Evolutionary conservation across 2,113 vertebrate genomes (phyloP), one percentile per base, ranked within the genome.

Genomic region (Cacatua alba): DNA sequence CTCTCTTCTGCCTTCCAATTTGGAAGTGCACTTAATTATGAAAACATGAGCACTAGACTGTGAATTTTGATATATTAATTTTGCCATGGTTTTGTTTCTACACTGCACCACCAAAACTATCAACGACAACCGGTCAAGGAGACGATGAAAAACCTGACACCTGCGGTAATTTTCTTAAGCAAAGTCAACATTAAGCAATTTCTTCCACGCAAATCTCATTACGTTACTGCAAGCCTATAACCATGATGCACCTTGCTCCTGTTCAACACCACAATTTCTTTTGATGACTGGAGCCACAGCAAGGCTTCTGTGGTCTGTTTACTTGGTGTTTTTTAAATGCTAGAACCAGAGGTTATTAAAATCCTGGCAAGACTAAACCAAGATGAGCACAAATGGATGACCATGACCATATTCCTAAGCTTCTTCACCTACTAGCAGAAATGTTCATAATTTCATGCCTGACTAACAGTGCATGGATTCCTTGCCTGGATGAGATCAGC

Each of bases 11-110:
- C 72, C 90, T 88, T 95, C 59, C 59, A 92, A 94, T 95, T 95
- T 84, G 81, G 70, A 97, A 95, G 35, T 46, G 51, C 91, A 87
- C 82, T 88, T 95, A 89, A 96, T 88, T 96, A 82, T 82, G 75
- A 95, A 97, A 94, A 92, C 82, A 92, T 15, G 74, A 92, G 94
- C 84, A 96, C 51, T n/a, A 86, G 75, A 93, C 82, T 94, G 77
- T 87, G 70, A 87, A 91, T 92, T 96, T 87, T 95, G 91, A 86
- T 65, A 91, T 96, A 94, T 92, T 91, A 82, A 96, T 97, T 92
- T 94, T 92, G 94, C 84, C 62, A 59, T 17, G 55, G 53, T 87
- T 96, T 91, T 94, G 65, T 68, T 80, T 90, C 95, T 60, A 57
- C 28, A 48, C 35, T 24, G 71, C 92, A 51, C 44, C 55, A 88